Evolutionary conservation across 1,140 invertebrate genomes (phyloP), one percentile per base, ranked within the genome.

Genomic region (Brachionus calyciflorus): DNA sequence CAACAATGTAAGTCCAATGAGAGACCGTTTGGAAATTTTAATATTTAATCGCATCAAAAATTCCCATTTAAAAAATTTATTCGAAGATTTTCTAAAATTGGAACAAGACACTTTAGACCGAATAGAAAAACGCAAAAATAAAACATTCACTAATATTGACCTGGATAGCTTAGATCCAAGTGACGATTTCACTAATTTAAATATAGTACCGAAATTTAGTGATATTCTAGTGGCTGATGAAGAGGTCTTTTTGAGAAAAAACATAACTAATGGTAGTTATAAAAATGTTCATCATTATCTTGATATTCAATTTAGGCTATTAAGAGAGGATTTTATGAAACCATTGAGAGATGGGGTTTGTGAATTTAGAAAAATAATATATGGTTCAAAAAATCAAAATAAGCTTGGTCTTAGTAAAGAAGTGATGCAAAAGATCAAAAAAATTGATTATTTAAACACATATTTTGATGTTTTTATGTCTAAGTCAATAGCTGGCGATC

Each of bases 291-390:
- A 90, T 37, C 88, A 91, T 79, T 93, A 93, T 81, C 82, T 93
- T 9, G 90, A 92, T 80, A 28, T 76, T 57, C 91, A 93, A 79
- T 91, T 91, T 80, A 83, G 90, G 12, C 83, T 92, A 2, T 82
- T 93, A 24, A 82, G 90, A 9, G 91, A 93, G 84, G 91, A 93
- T 79, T 84, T 85, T 48, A 77, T 86, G 46, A 70, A 79, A 24
- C 84, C 86, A 17, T 77, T 87, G n/a, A 69, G 85, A 65, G 78
- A 84, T 9, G 85, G 85, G 26, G 81, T 87, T 26, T 69, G 46
- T 19, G 79, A 81, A 49, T 26, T 84, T 77, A 51, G 28, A 7
- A 30, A 76, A 79, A 65, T 65, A 14, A 21, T 46, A n/a, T 46
- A 73, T 2, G 24, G 19, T 21, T 9, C 30, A 28, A 10, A 12